Evolutionary conservation across 2,888 invertebrate species (phyloP), one percentile per base, ranked within the genome.

Genomic region (Meghimatium bilineatum): DNA sequence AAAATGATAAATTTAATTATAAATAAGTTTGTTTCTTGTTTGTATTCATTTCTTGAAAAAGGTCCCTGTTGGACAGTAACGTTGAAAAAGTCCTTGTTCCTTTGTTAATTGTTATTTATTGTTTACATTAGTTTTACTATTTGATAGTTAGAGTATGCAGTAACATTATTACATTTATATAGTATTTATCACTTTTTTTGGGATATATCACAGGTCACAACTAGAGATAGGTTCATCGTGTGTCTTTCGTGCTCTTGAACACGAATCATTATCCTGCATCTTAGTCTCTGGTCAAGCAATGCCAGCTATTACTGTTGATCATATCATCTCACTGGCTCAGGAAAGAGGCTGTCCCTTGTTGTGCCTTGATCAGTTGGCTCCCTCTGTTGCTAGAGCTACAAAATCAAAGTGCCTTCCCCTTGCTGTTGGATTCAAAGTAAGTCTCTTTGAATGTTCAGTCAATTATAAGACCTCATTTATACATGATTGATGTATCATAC

Each of bases 221-320:
- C 85, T 89, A 76, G 85, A 85, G 1, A 77, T 87, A 49, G 89
- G 89, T 26, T 67, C 82, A 32, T 85, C 86, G 26, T 63, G 80
- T 72, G 88, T 89, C 1, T 85, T 86, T 0, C 85, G 84, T n/a
- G 72, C 79, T 8, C 74, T 89, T 56, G 89, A 89, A 78, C 83
- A 82, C 38, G 87, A 89, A 71, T 60, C 82, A 29, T 75, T 89
- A 36, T 67, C 86, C 29, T 79, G 87, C 38, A 80, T 89, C 23
- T 63, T 89, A n/a, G 82, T 89, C 17, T 88, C 88, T 63, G 83
- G 84, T 49, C 80, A 84, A 52, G 84, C 87, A 8, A 71, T 85
- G 66, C 88, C 88, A 34, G 71, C 86, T 2, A 34, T 86, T 26
- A 74, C 88, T 34, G 86, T 83, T 20, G 81, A 87, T 67, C 86